Percentiles rank a stretch among this genome's conserved stretches.
Conservation (phyloP, 2,797 vertebrate species). For the Myripristis murdjan region DNA sequence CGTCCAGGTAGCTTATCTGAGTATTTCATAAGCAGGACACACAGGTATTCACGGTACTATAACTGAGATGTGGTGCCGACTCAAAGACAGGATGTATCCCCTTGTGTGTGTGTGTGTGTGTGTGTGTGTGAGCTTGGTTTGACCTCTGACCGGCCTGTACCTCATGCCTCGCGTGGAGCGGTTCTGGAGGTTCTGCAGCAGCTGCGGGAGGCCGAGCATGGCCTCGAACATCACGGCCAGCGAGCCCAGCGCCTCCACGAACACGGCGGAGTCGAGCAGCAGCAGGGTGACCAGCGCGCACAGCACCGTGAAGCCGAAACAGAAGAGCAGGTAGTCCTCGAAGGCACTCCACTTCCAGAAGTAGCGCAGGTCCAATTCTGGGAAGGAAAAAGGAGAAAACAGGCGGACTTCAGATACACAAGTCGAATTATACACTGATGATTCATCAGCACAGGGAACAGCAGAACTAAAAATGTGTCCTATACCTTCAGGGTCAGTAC, state of each 20-base stretch:
- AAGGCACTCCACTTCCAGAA: conserved; percentile 89
- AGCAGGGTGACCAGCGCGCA: conserved; percentile 83
- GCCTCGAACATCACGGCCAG: conserved; percentile 87
- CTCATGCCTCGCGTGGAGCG: conserved; percentile 89
- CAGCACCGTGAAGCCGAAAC: conserved; percentile 82
- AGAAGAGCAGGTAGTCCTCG: conserved; percentile 89
- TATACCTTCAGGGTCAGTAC: too few relatives aligned
- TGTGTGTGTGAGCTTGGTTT: background rate
- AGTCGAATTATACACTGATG: too few relatives aligned
- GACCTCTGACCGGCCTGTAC: too few relatives aligned
- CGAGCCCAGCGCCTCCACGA: conserved; percentile 86
- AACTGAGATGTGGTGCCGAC: too few relatives aligned
- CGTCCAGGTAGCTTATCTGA: too few relatives aligned
- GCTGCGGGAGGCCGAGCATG: conserved; percentile 88
- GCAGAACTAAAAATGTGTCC: too few relatives aligned
- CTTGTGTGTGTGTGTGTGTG: conserved; percentile 6
- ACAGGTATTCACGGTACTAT: too few relatives aligned
- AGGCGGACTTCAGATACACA: background rate
- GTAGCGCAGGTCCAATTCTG: conserved; percentile 84
- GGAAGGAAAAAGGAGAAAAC: background rate
- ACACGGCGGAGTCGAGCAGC: conserved; percentile 84
- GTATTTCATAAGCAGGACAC: too few relatives aligned
- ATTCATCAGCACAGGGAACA: too few relatives aligned
- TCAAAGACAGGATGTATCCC: too few relatives aligned
- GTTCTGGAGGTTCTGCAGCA: conserved; percentile 87